A percentile compares a stretch with the other conserved stretches of the same genome.
Evolutionary conservation across 2,888 invertebrate genomes (phyloP).

Genomic region (Ecdyonurus torrentis): DNA sequence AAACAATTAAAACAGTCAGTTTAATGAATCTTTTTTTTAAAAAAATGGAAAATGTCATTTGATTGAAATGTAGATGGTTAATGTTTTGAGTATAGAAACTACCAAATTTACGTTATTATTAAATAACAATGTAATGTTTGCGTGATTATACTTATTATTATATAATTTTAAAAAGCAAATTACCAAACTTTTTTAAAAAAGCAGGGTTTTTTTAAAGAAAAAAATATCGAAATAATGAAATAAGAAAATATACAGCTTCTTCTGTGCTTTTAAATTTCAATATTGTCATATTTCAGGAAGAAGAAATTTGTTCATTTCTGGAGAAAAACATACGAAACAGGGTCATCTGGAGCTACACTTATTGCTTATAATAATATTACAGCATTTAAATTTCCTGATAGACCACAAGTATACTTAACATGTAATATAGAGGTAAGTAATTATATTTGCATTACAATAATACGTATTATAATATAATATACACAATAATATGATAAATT

Average conservation of each 20-base stretch:
- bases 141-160: no score
- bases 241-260: no score
- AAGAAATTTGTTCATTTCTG: conserved; percentile 45
- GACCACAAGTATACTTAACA: conserved; percentile 50
- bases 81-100: no score
- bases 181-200: neutral
- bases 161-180: neutral
- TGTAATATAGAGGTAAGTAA: conserved; percentile 49
- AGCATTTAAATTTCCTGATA: conserved; percentile 58
- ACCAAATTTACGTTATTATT: no score
- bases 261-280: no score
- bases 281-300: no score
- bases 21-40: neutral
- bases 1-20: neutral
- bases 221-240: no score
- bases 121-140: no score
- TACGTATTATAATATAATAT: neutral
- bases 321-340: conserved; percentile 39
- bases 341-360: conserved; percentile 40
- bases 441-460: neutral
- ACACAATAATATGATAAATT: neutral
- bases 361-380: conserved; percentile 49
- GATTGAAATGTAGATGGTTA: no score
- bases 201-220: no score
- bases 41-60: conserved; percentile 4